A percentile compares a stretch with the other conserved stretches of the same genome.
phyloP scores from a whole-genome alignment of 2,797 vertebrate genomes.

The Characodon lateralis region DNA sequence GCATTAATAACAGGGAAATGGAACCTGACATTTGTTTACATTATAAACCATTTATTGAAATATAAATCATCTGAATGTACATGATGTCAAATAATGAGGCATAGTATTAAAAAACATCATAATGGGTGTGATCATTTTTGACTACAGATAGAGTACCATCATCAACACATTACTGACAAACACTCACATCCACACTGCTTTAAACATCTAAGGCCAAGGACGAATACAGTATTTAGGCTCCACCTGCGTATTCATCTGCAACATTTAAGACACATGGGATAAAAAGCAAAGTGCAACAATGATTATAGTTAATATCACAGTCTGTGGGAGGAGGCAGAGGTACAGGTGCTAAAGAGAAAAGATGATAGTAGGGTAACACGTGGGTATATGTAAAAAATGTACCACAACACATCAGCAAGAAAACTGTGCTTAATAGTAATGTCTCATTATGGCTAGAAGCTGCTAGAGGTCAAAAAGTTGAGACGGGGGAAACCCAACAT shows the following conservation, averaged over 20 bases:
- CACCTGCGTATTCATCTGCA: slow-evolving; percentile 43
- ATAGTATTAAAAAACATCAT: slow-evolving; percentile 74
- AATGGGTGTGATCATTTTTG: slow-evolving; percentile 75
- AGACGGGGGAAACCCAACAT: not conserved
- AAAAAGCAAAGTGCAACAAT: slow-evolving; percentile 92
- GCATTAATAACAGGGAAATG: not conserved
- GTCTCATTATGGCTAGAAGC: slow-evolving; percentile 48
- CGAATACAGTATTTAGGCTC: slow-evolving; percentile 20
- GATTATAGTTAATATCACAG: slow-evolving; percentile 92
- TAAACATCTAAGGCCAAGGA: slow-evolving; percentile 48
- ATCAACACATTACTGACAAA: slow-evolving; percentile 65
- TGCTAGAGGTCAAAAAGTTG: slow-evolving; percentile 1
- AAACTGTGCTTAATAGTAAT: slow-evolving; percentile 34
- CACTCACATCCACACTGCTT: slow-evolving; percentile 65
- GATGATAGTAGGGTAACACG: slow-evolving; percentile 79
- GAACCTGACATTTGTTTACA: slow-evolving; percentile 32
- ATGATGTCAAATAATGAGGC: slow-evolving; percentile 80
- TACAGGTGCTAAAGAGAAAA: slow-evolving; percentile 89
- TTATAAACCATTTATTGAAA: slow-evolving; percentile 98
- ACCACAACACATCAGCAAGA: slow-evolving; percentile 86
- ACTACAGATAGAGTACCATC: slow-evolving; percentile 76
- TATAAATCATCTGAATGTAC: slow-evolving; percentile 98
- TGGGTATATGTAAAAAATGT: slow-evolving; percentile 88
- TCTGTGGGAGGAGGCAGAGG: slow-evolving; percentile 90
- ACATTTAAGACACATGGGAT: slow-evolving; percentile 51